Percentiles rank a stretch among this genome's conserved stretches.
These are phyloP conservation scores for Pentamera pediparva DNA, from an alignment of 53 echinoderm and acorn worm genomes.

Conservation along the genomic window DNA sequence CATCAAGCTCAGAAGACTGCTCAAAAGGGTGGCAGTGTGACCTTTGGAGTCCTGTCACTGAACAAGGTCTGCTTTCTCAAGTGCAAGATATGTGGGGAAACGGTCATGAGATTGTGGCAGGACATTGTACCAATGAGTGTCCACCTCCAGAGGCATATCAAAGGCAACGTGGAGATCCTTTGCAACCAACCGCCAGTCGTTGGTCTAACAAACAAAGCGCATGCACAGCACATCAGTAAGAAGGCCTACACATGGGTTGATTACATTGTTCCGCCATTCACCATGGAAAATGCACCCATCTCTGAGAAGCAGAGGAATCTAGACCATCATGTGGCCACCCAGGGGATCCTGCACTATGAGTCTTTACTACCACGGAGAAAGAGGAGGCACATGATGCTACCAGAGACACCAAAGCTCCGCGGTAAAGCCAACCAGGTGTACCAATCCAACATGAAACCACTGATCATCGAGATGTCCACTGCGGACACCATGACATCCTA, in stretches of 20 bases:
- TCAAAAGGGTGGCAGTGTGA: constrained; percentile 6
- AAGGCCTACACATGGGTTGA: constrained; percentile 79
- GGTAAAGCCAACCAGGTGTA: constrained; percentile 30
- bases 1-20: constrained; percentile 17
- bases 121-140: constrained; percentile 20
- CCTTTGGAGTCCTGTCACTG: constrained; percentile 10
- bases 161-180: constrained; percentile 14
- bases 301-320: constrained; percentile 53
- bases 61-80: constrained; percentile 5
- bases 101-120: constrained; percentile 7
- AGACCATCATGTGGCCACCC: constrained; percentile 44
- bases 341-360: constrained; percentile 46
- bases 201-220: constrained; percentile 9
- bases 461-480: constrained; percentile 19
- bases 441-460: constrained; percentile 19
- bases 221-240: constrained; percentile 25
- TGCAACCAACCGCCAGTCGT: constrained; percentile 11
- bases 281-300: constrained; percentile 62
- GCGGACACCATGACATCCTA: constrained; percentile 9
- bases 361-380: constrained; percentile 35
- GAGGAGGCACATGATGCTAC: neutral
- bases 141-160: constrained; percentile 17
- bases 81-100: constrained; percentile 8
- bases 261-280: constrained; percentile 83
- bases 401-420: constrained; percentile 44